These are phyloP conservation scores for Diorhabda carinulata DNA, from an alignment of 1,140 invertebrate genomes.

Conservation along the genomic window DNA sequence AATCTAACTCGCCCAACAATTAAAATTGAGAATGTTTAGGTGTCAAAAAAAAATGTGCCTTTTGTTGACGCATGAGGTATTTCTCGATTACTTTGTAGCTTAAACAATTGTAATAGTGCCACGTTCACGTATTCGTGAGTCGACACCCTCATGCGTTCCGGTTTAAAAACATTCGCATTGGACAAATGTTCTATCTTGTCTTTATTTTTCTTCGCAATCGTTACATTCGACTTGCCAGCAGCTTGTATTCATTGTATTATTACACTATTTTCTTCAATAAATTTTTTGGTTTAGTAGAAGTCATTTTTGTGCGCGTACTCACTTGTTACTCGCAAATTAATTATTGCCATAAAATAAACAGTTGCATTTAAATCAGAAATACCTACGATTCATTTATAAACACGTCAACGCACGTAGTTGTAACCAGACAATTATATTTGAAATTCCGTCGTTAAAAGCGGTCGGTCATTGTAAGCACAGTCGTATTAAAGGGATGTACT, in stretches of 20 bases:
- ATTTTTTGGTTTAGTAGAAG: too few relatives aligned
- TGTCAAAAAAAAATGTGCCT: background rate
- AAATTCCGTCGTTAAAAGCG: background rate
- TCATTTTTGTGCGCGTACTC: too few relatives aligned
- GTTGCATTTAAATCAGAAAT: background rate
- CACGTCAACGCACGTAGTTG: background rate
- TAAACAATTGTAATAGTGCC: background rate
- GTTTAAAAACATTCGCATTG: conserved; percentile 18
- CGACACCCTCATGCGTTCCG: conserved; percentile 4
- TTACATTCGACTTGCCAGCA: conserved; percentile 34
- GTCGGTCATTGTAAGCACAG: background rate
- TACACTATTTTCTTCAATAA: too few relatives aligned
- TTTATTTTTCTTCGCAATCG: conserved; percentile 29
- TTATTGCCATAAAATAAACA: background rate
- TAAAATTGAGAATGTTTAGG: background rate
- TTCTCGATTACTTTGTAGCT: background rate
- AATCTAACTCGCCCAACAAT: background rate
- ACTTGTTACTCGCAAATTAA: background rate
- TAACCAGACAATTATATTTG: background rate
- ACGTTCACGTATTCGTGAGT: conserved; percentile 24
- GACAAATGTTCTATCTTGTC: conserved; percentile 15
- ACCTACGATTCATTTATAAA: background rate
- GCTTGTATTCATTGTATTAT: too few relatives aligned
- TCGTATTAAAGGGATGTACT: background rate
- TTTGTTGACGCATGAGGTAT: background rate